phyloP scores from a whole-genome alignment of 2,113 vertebrate genomes.

The Australoheros scitulus region DNA sequence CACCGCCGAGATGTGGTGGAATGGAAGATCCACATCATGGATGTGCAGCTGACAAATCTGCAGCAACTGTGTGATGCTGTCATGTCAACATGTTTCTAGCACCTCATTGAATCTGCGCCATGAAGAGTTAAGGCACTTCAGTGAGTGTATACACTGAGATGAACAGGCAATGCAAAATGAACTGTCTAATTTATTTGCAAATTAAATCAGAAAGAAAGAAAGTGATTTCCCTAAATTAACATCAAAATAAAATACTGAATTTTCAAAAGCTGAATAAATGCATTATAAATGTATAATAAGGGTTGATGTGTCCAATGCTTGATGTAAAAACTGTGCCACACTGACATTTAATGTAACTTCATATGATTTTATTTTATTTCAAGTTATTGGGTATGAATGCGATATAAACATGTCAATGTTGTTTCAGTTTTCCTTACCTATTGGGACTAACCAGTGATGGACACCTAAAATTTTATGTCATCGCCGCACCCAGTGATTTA shows the following conservation, averaged over 20 bases:
- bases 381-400: conserved; percentile 10
- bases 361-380: conserved; percentile 20
- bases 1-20: not conserved
- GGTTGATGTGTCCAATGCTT: not conserved
- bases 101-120: not conserved
- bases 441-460: not conserved
- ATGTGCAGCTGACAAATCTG: not conserved
- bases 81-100: not conserved
- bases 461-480: not conserved
- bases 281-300: not conserved
- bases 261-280: not conserved
- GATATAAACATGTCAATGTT: conserved; percentile 11
- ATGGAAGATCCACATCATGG: no score
- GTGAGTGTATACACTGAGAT: not conserved
- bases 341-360: conserved; percentile 19
- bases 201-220: not conserved
- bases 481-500: not conserved
- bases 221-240: not conserved
- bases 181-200: not conserved
- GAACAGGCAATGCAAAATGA: not conserved
- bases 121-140: not conserved
- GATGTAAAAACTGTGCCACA: not conserved
- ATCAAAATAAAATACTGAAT: not conserved
- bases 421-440: not conserved
- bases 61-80: not conserved